Evolutionary conservation across 1,140 invertebrate genomes (phyloP), one percentile per base, ranked within the genome.

Genomic region (Drosophila kohkoa): DNA sequence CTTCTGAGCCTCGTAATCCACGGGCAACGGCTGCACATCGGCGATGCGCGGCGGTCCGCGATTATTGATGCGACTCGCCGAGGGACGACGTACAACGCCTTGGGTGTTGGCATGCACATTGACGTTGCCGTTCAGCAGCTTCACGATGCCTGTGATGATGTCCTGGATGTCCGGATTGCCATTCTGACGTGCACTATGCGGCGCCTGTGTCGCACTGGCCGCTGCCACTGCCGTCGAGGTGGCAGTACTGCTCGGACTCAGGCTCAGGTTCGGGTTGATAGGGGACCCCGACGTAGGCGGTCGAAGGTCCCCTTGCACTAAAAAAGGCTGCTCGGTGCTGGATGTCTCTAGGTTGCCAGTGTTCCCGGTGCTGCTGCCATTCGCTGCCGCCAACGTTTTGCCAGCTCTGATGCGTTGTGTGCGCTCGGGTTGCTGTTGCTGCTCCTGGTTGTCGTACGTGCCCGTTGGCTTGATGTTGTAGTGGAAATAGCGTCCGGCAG

Each of bases 111-210:
- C 95, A 78, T 96, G 95, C 0, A 96, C 96, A 79, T 97, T 97
- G 0, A 97, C 96, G 79, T 98, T 97, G 1, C 97, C 97, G 79
- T 98, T 97, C 1, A 98, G 92, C 1, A 98, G 92, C 91, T 98
- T 97, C 0, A 98, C 97, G 38, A 98, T 96, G 8, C 97, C 97
- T 5, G 97, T 97, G 55, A 98, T 97, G 11, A 98, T 97, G 83
- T 98, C 97, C 92, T 98, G 96, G 60, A 98, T 97, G 91, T 98
- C 97, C 15, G 96, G 96, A 90, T 95, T 95, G 11, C 85, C 86
- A 55, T 92, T 92, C 63, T 92, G 92, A 5, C 90, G 86, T 0
- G 89, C 71, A 87, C 83, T 88, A 92, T 82, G 85, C 30, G 81
- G 79, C 54, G 69, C 54, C 67, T 62, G 68, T 20, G 86, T 91